Conservation (phyloP, 35 echinoderm and acorn worm species). For the Nesometra sesokonis region DNA sequence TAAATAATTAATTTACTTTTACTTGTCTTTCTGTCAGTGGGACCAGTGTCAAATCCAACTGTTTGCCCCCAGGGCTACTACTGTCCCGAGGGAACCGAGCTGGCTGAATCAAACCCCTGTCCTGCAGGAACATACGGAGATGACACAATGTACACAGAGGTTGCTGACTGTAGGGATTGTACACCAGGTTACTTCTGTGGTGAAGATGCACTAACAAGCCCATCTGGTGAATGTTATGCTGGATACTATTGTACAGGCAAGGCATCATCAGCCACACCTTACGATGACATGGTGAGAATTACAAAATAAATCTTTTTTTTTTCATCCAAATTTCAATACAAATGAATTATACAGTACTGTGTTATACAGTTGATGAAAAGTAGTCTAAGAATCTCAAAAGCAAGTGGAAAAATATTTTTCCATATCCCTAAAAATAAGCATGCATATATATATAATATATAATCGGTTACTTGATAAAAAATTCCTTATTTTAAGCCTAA, state of each 20-base stretch:
- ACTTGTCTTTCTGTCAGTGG: conserved; percentile 19
- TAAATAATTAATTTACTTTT: neutral
- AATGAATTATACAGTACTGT: too few relatives aligned
- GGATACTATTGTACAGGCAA: conserved; percentile 89
- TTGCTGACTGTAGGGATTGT: conserved; percentile 63
- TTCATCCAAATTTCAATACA: too few relatives aligned
- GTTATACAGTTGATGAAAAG: too few relatives aligned
- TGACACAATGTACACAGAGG: conserved; percentile 18
- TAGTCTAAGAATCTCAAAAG: too few relatives aligned
- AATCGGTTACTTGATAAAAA: too few relatives aligned
- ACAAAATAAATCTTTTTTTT: too few relatives aligned
- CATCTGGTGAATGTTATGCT: conserved; percentile 83
- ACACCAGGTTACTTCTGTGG: conserved; percentile 80
- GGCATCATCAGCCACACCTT: conserved; percentile 67
- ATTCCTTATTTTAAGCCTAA: too few relatives aligned
- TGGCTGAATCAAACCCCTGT: conserved; percentile 49
- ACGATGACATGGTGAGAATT: conserved; percentile 74
- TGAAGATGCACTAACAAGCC: conserved; percentile 43
- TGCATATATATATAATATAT: too few relatives aligned
- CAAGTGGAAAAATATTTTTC: too few relatives aligned
- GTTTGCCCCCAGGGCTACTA: conserved; percentile 82
- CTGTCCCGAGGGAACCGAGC: conserved; percentile 68
- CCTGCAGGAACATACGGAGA: conserved; percentile 76
- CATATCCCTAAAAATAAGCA: too few relatives aligned
- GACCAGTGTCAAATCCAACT: conserved; percentile 48